A percentile compares a stretch with the other conserved stretches of the same genome.
Conservation (phyloP, 2,113 vertebrate species). For the Mastomys coucha region DNA sequence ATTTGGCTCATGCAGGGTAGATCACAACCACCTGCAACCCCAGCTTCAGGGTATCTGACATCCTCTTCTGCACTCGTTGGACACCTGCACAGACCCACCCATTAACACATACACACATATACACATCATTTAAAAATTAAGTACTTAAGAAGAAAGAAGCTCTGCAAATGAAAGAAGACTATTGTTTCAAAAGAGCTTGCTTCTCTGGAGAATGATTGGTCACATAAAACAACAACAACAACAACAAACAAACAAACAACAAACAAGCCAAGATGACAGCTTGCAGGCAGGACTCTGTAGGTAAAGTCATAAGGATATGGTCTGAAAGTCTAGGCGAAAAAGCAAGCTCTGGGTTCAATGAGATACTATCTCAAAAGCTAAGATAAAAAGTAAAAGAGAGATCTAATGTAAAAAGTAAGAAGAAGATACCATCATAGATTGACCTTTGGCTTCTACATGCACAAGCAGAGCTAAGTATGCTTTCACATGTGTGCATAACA, state of each 20-base stretch:
- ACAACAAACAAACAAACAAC: no score
- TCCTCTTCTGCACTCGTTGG: background rate
- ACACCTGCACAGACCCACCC: background rate
- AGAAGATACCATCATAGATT: background rate
- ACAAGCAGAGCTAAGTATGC: background rate
- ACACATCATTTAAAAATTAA: background rate
- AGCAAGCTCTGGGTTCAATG: background rate
- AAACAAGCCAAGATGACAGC: no score
- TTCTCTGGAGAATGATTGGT: background rate
- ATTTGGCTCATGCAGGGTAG: background rate
- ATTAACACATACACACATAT: background rate
- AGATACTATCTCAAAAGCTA: background rate
- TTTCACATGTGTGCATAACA: background rate
- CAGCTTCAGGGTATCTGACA: background rate
- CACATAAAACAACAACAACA: background rate
- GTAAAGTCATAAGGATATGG: background rate
- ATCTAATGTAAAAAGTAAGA: background rate
- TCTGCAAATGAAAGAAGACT: conserved; percentile 2
- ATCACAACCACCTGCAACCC: background rate
- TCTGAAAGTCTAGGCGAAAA: background rate
- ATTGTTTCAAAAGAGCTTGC: background rate
- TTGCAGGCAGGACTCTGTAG: background rate
- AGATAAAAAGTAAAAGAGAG: background rate
- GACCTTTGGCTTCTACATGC: background rate
- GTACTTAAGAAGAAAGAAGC: background rate